Conservation (phyloP, 2,888 invertebrate species). For the Apotomis capreana region DNA sequence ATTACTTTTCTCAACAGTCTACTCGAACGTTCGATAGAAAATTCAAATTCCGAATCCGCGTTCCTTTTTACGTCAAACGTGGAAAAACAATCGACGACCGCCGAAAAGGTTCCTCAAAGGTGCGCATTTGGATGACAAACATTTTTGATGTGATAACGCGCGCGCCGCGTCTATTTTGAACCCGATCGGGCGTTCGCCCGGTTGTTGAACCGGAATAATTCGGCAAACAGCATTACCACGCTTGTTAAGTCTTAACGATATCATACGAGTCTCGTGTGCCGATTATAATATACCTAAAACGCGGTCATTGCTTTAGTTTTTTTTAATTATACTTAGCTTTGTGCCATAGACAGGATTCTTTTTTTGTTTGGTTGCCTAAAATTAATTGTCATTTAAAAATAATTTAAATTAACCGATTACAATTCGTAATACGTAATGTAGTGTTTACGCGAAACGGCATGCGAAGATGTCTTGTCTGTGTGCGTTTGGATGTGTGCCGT, state of each 20-base stretch:
- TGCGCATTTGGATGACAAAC: constrained; percentile 51
- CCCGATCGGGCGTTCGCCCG: constrained; percentile 77
- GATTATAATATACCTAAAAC: constrained; percentile 58
- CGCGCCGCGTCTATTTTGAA: constrained; percentile 78
- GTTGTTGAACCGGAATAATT: constrained; percentile 83
- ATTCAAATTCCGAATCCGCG: constrained; percentile 24
- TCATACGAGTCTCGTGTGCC: constrained; percentile 59
- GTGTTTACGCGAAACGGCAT: constrained; percentile 78
- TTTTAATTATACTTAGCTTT: not conserved
- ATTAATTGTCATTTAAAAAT: constrained; percentile 32
- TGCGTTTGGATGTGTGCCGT: constrained; percentile 71
- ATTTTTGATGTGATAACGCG: constrained; percentile 62
- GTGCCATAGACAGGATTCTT: constrained; percentile 7
- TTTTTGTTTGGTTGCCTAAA: constrained; percentile 7
- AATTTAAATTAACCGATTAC: constrained; percentile 60
- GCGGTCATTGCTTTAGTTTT: constrained; percentile 25
- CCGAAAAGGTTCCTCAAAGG: constrained; percentile 44
- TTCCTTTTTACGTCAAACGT: not conserved
- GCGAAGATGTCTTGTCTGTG: constrained; percentile 67
- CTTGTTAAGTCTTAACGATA: constrained; percentile 72
- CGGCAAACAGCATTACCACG: constrained; percentile 80
- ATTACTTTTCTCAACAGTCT: not conserved
- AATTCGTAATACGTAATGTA: constrained; percentile 66
- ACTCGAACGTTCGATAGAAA: constrained; percentile 1
- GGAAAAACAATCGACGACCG: constrained; percentile 23